These are phyloP conservation scores for Pangasius macronema DNA, from an alignment of 2,797 vertebrate species.

Conservation along the genomic window DNA sequence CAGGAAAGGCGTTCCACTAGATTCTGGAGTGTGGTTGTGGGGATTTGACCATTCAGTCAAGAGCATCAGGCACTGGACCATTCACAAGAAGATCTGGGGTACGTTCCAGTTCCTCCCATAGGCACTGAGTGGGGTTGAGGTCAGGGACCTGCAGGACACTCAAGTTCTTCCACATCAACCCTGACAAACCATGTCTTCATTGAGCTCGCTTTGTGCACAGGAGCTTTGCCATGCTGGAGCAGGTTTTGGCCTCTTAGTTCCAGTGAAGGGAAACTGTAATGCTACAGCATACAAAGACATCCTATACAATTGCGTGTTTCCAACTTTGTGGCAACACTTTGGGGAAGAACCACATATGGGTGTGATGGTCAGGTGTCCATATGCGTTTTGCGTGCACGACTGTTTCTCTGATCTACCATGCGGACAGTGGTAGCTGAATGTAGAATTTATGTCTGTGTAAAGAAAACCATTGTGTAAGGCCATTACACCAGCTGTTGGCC, in stretches of 20 bases:
- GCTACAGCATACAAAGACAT: neutral
- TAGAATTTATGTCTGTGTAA: neutral
- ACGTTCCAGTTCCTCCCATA: neutral
- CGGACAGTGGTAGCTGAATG: neutral
- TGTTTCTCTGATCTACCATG: neutral
- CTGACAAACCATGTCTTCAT: neutral
- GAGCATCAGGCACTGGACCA: no score
- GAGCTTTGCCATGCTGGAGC: neutral
- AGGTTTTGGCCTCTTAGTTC: neutral
- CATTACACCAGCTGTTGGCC: slow-evolving; percentile 11
- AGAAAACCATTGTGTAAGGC: neutral
- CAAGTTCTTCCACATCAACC: neutral
- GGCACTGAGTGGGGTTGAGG: neutral
- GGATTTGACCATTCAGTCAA: neutral
- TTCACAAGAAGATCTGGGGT: neutral
- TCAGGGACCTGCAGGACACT: neutral
- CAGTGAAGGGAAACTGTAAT: neutral
- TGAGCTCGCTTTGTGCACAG: neutral
- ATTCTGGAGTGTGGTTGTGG: neutral
- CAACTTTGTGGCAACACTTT: neutral
- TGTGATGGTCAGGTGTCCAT: neutral
- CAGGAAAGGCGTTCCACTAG: neutral
- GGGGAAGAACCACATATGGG: neutral
- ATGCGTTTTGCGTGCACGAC: neutral
- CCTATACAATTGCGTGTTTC: no score